A percentile compares a stretch with the other conserved stretches of the same genome.
Conservation (phyloP, 2,113 vertebrate genomes). For the Thryonomys swinderianus region DNA sequence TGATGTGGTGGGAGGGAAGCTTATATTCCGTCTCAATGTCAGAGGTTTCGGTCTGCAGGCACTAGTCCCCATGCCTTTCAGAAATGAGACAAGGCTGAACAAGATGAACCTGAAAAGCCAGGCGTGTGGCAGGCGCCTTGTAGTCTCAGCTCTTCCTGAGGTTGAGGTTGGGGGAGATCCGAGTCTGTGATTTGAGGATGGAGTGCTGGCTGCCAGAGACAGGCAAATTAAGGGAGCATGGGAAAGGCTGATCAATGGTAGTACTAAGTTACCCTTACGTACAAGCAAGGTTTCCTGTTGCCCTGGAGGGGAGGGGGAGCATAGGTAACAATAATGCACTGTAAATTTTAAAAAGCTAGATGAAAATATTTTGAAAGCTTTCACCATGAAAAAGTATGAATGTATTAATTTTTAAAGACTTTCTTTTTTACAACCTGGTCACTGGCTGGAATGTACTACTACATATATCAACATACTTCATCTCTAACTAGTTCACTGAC, state of each 20-base stretch:
- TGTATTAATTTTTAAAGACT: neutral
- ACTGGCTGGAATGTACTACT: neutral
- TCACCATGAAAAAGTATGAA: neutral
- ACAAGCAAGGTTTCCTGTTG: neutral
- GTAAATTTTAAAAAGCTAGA: neutral
- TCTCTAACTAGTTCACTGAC: neutral
- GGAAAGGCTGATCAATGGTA: neutral
- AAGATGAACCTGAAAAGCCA: neutral
- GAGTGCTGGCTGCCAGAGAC: neutral
- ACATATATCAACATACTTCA: neutral
- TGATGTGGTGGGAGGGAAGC: neutral
- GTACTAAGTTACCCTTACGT: neutral
- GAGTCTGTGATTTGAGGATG: neutral
- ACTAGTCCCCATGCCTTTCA: neutral
- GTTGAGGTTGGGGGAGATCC: neutral
- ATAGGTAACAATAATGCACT: neutral
- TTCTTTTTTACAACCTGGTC: neutral
- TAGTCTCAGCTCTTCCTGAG: neutral
- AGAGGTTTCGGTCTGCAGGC: neutral
- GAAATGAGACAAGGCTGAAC: neutral
- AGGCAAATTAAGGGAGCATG: neutral
- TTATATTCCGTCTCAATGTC: neutral
- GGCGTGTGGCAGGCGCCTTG: neutral
- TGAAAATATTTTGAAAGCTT: neutral
- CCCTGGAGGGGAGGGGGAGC: too few species aligned